Percentiles rank a stretch among this genome's conserved stretches.
phyloP scores from a whole-genome alignment of 2,113 vertebrate genomes.

The Engystomops pustulosus region DNA sequence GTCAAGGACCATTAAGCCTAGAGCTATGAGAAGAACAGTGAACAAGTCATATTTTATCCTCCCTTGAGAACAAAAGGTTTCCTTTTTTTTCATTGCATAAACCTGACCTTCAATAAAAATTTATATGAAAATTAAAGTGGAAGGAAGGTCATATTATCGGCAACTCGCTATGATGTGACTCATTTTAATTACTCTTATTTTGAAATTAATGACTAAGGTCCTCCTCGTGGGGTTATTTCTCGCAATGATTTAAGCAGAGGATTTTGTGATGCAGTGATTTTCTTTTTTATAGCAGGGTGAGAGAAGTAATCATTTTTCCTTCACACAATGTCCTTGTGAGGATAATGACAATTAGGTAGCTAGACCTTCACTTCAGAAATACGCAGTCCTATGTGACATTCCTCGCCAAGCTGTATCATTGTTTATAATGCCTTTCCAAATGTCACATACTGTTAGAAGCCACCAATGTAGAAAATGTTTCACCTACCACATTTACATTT shows the following conservation, averaged over 20 bases:
- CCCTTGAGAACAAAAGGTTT: constrained; percentile 71
- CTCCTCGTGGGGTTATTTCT: constrained; percentile 72
- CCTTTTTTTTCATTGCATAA: constrained; percentile 72
- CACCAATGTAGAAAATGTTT: constrained; percentile 56
- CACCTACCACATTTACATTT: constrained; percentile 57
- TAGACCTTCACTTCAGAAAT: constrained; percentile 72
- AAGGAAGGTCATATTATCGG: constrained; percentile 71
- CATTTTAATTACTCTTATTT: constrained; percentile 81
- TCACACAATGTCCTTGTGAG: constrained; percentile 78
- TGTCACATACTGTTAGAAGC: constrained; percentile 63
- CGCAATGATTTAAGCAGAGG: constrained; percentile 74
- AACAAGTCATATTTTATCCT: constrained; percentile 83
- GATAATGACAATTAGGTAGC: constrained; percentile 80
- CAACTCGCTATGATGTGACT: constrained; percentile 75
- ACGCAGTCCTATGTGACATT: constrained; percentile 69
- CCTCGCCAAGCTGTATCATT: constrained; percentile 70
- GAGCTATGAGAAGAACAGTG: constrained; percentile 79
- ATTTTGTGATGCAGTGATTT: constrained; percentile 65
- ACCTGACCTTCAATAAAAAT: constrained; percentile 80
- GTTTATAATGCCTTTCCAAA: constrained; percentile 69
- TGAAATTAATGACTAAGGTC: constrained; percentile 77
- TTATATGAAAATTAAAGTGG: constrained; percentile 79
- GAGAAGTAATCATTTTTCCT: constrained; percentile 74
- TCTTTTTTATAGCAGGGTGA: constrained; percentile 70
- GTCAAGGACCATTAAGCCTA: constrained; percentile 84